Evolutionary conservation across 2,797 vertebrate genomes (phyloP), one percentile per base, ranked within the genome.

Genomic region (Nyctibius grandis): DNA sequence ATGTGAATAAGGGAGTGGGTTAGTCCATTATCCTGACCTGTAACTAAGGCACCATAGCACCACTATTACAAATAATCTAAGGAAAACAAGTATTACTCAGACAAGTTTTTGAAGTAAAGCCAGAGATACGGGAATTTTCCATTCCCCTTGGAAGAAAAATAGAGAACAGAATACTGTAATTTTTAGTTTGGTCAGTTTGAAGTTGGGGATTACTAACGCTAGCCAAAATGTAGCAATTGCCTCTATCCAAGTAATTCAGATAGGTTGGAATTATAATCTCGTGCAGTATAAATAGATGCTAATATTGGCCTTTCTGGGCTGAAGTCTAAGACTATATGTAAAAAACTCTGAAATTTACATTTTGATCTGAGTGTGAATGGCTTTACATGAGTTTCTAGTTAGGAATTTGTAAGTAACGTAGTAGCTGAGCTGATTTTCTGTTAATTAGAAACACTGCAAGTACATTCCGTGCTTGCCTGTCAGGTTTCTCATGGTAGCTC

Each of bases 61-160:
- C 21, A 9, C 40, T 61, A 4, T 26, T 84, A 73, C 83, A 78
- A 61, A 69, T 25, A 93, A 68, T 85, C 64, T 73, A 82, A 77
- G 56, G 56, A 85, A 92, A 93, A 54, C 40, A 93, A 74, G 48
- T 68, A 69, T 79, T 94, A 72, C 50, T 92, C 61, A 65, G 87
- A 17, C 36, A 69, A 84, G 69, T 44, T 83, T 92, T 31, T 93
- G 87, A 93, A 92, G 65, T 83, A 80, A 91, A 94, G 91, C 93
- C 89, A 96, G 87, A 93, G 45, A 69, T 92, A 88, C 25, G 81
- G 69, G 82, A 93, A 88, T 95, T 96, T 96, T 95, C 95, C 95
- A 88, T 90, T 95, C 76, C 54, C 19, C 21, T 89, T 76, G 86
- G 54, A 88, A 84, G 80, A 74, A 92, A 96, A 70, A 50, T 13